Evolutionary conservation across 2,888 invertebrate genomes (phyloP).

Genomic region (Acronicta alni): DNA sequence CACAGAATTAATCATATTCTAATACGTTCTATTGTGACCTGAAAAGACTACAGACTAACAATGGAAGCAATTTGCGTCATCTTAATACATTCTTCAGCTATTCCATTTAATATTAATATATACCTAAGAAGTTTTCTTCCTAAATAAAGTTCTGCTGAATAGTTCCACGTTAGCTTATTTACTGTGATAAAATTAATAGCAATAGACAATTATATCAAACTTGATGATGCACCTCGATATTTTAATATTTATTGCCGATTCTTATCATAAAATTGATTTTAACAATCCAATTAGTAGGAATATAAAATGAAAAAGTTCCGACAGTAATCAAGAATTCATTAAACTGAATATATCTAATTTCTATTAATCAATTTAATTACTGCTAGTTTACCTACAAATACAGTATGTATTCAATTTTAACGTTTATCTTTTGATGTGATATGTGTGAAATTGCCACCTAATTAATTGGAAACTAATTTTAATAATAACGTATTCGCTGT

Average conservation of each 20-base stretch:
- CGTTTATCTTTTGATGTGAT: slow-evolving; percentile 18
- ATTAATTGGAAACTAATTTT: slow-evolving; percentile 15
- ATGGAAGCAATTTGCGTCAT: slow-evolving; percentile 33
- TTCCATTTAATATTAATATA: slow-evolving; percentile 21
- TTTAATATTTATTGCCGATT: slow-evolving; percentile 54
- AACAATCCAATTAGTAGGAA: slow-evolving; percentile 57
- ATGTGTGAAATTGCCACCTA: slow-evolving; percentile 31
- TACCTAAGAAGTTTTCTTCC: slow-evolving; percentile 8
- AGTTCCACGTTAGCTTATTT: slow-evolving; percentile 12
- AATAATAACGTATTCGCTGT: slow-evolving; percentile 6
- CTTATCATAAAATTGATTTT: slow-evolving; percentile 56
- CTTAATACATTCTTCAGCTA: slow-evolving; percentile 18
- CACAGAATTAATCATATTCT: slow-evolving; percentile 12
- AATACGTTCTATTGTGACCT: slow-evolving; percentile 8
- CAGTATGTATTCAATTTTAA: slow-evolving; percentile 16
- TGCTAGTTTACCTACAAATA: slow-evolving; percentile 26
- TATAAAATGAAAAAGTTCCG: slow-evolving; percentile 48
- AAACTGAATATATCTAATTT: slow-evolving; percentile 45
- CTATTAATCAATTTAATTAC: slow-evolving; percentile 53
- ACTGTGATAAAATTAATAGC: slow-evolving; percentile 23
- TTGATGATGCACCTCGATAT: slow-evolving; percentile 50
- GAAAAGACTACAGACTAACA: slow-evolving; percentile 15
- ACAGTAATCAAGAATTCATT: slow-evolving; percentile 52
- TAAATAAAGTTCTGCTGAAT: not conserved
- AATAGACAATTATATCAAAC: slow-evolving; percentile 34